A percentile compares a stretch with the other conserved stretches of the same genome.
phyloP scores from a whole-genome alignment of 2,797 vertebrate genomes.

The Lateolabrax maculatus region DNA sequence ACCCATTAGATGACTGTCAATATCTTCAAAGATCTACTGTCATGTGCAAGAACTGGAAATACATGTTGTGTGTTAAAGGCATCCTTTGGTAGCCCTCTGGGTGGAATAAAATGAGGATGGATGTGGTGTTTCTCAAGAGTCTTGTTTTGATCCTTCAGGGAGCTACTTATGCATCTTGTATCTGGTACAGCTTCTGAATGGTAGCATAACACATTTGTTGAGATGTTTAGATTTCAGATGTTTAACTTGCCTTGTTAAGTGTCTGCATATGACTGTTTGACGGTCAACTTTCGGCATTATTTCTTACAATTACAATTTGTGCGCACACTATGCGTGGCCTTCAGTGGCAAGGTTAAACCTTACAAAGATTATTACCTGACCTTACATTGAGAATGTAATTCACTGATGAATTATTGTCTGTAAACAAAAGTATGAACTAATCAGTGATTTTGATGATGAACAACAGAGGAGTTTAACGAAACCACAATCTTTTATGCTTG shows the following conservation, averaged over 20 bases:
- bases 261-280: background rate
- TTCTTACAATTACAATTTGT: background rate
- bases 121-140: background rate
- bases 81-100: background rate
- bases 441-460: slow-evolving; percentile 9
- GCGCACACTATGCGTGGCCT: no score
- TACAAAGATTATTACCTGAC: no score
- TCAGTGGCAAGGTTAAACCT: no score
- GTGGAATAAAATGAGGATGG: no score
- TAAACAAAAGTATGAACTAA: background rate
- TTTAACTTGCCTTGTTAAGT: background rate
- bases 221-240: background rate
- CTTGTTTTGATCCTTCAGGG: background rate
- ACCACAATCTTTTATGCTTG: background rate
- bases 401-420: background rate
- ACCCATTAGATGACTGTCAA: slow-evolving; percentile 5
- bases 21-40: slow-evolving; percentile 4
- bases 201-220: background rate
- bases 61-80: slow-evolving; percentile 2
- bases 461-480: slow-evolving; percentile 4
- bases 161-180: slow-evolving; percentile 7
- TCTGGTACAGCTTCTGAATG: background rate
- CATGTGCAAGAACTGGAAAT: background rate
- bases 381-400: background rate
- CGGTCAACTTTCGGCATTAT: background rate